Percentiles rank a stretch among this genome's conserved stretches.
Conservation (phyloP, 2,888 invertebrate genomes). For the Rhyacophila evoluta region DNA sequence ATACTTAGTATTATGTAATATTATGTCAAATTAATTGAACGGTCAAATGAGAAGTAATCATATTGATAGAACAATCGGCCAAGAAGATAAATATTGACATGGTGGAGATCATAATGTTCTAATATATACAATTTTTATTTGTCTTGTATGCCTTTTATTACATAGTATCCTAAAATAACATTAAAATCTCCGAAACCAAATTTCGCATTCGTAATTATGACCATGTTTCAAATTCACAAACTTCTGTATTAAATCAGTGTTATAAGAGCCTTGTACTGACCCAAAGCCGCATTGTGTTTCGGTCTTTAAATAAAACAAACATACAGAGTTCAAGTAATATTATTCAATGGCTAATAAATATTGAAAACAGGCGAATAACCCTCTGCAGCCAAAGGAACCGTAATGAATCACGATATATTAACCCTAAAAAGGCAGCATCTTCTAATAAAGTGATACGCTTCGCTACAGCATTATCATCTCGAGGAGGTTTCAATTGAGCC, state of each 20-base stretch:
- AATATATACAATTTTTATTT: too few relatives aligned
- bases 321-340: background rate
- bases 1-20: too few relatives aligned
- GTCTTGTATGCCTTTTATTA: too few relatives aligned
- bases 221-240: too few relatives aligned
- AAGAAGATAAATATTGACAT: too few relatives aligned
- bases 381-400: background rate
- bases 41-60: too few relatives aligned
- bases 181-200: too few relatives aligned
- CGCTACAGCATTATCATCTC: conserved; percentile 22
- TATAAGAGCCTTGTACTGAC: background rate
- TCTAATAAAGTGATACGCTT: conserved; percentile 22
- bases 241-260: background rate
- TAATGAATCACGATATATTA: conserved; percentile 5
- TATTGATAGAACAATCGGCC: too few relatives aligned
- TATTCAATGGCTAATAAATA: background rate
- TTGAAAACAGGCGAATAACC: background rate
- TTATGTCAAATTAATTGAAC: too few relatives aligned
- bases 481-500: conserved; percentile 14
- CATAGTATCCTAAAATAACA: too few relatives aligned
- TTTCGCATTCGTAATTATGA: too few relatives aligned
- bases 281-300: background rate
- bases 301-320: background rate
- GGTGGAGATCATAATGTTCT: too few relatives aligned
- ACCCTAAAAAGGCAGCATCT: conserved; percentile 19